Conservation (phyloP, 2,113 vertebrate species). For the Pantherophis guttatus region DNA sequence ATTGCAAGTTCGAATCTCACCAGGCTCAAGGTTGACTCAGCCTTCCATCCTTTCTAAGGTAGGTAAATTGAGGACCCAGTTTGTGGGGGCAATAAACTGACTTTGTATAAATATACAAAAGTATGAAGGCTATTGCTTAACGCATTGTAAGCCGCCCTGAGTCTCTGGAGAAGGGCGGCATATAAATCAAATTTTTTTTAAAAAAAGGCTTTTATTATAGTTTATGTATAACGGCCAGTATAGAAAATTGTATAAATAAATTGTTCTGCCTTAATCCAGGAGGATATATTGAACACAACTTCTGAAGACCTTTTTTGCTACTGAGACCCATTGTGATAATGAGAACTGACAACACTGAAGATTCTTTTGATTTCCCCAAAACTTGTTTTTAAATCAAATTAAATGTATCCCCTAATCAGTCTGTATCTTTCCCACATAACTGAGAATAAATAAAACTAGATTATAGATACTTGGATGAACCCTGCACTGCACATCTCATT, state of each 20-base stretch:
- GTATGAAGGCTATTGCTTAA: too few species aligned
- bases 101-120: too few species aligned
- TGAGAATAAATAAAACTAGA: constrained; percentile 12
- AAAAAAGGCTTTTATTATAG: neutral
- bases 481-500: constrained; percentile 47
- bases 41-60: too few species aligned
- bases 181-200: too few species aligned
- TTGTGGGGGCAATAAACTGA: too few species aligned
- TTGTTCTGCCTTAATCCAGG: neutral
- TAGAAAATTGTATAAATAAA: neutral
- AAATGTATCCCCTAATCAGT: neutral
- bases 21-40: too few species aligned
- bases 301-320: constrained; percentile 25
- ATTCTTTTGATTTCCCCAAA: constrained; percentile 36
- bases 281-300: neutral
- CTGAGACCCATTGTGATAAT: constrained; percentile 8
- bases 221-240: neutral
- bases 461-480: constrained; percentile 42
- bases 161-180: too few species aligned
- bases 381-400: constrained; percentile 25
- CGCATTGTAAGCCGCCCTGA: too few species aligned
- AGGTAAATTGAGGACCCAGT: too few species aligned
- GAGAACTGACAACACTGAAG: constrained; percentile 10
- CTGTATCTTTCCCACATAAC: constrained; percentile 14
- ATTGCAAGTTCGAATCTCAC: too few species aligned